Percentiles rank a stretch among this genome's conserved stretches.
These are phyloP conservation scores for Malthinus seriepunctatus DNA, from an alignment of 2,888 invertebrate species.

Conservation along the genomic window DNA sequence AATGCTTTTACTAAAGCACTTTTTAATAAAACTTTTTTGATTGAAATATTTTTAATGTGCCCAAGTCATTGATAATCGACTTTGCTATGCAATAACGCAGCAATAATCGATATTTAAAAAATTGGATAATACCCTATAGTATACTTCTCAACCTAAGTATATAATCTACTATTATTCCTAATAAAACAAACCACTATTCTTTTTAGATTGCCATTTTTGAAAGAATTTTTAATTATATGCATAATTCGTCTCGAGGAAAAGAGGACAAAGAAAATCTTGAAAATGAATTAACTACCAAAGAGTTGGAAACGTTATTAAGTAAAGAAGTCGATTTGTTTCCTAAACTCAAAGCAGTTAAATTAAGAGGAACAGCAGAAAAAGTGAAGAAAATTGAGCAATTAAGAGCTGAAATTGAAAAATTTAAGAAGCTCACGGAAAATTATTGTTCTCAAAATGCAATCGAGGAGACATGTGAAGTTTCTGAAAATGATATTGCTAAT, in stretches of 20 bases:
- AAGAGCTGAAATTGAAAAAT: slow-evolving; percentile 3
- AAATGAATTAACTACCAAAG: slow-evolving; percentile 14
- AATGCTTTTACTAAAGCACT: no score
- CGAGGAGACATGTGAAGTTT: no score
- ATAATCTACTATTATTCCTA: no score
- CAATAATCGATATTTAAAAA: no score
- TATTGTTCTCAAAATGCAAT: no score
- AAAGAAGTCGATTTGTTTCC: slow-evolving; percentile 38
- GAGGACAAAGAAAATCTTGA: slow-evolving; percentile 15
- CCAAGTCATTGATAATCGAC: no score
- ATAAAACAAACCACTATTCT: no score
- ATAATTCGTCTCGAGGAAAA: slow-evolving; percentile 19
- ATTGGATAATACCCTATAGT: no score
- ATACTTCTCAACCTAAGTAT: no score
- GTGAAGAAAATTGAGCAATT: slow-evolving; percentile 5
- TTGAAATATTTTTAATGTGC: no score
- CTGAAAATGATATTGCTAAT: background rate
- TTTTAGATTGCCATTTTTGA: slow-evolving; percentile 36
- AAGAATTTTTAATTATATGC: slow-evolving; percentile 36
- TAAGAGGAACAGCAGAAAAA: slow-evolving; percentile 18
- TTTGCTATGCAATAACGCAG: no score
- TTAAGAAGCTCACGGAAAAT: slow-evolving; percentile 1
- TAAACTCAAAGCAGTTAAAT: slow-evolving; percentile 32
- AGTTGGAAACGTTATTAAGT: slow-evolving; percentile 27
- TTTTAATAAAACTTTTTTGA: no score